A percentile compares a stretch with the other conserved stretches of the same genome.
phyloP scores from a whole-genome alignment of 2,113 vertebrate genomes.

The Leptodactylus fuscus region DNA sequence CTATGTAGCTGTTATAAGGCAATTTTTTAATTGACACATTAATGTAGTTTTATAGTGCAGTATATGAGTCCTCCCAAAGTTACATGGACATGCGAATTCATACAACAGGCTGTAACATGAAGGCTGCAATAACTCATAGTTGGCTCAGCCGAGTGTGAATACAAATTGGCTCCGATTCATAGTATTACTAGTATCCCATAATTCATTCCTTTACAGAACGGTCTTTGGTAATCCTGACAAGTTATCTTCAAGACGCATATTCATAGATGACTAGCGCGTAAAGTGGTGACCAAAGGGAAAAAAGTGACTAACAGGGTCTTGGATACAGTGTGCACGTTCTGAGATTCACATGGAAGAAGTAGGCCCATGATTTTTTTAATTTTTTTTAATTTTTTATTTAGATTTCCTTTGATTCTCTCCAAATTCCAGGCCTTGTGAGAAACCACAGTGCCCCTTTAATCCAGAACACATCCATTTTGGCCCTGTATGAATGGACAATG shows the following conservation, averaged over 20 bases:
- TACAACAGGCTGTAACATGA: not conserved
- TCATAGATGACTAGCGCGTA: not conserved
- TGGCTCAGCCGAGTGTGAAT: not conserved
- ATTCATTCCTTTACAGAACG: not conserved
- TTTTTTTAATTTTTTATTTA: no score
- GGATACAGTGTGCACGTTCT: not conserved
- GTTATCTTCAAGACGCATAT: not conserved
- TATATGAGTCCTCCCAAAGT: not conserved
- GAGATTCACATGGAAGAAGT: not conserved
- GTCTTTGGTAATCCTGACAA: not conserved
- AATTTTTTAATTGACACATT: not conserved
- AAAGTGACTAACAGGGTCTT: not conserved
- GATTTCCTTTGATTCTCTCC: no score
- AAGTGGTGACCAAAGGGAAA: not conserved
- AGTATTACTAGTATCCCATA: not conserved
- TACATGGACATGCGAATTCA: not conserved
- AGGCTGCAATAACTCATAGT: slow-evolving; percentile 7
- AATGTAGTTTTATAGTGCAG: not conserved
- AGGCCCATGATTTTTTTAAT: no score
- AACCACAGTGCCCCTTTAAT: not conserved
- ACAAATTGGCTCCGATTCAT: slow-evolving; percentile 2
- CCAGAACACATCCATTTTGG: no score
- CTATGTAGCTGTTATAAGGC: not conserved
- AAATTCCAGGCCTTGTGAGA: not conserved
- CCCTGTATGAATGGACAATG: no score